Percentiles rank a stretch among this genome's conserved stretches.
Conservation (phyloP, 2,797 vertebrate species). For the Acipenser ruthenus region DNA sequence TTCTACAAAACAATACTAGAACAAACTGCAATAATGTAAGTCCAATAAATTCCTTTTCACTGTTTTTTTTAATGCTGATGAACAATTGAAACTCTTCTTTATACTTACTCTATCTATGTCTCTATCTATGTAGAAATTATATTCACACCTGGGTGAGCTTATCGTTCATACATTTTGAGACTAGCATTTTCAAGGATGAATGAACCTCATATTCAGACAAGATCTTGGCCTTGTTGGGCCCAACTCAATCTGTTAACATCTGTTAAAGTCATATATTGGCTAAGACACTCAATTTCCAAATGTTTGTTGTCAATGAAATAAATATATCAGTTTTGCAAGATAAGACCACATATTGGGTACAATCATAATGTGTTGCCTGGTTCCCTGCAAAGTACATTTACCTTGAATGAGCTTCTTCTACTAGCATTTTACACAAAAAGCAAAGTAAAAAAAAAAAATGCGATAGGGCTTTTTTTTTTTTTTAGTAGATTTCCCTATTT, state of each 20-base stretch:
- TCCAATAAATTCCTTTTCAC: neutral
- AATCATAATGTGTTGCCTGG: conserved; percentile 31
- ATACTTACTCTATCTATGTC: conserved; percentile 30
- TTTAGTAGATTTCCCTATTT: conserved; percentile 64
- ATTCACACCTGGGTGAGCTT: conserved; percentile 20
- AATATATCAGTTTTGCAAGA: conserved; percentile 35
- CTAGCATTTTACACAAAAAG: conserved; percentile 23
- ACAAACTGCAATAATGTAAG: neutral
- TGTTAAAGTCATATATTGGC: conserved; percentile 33
- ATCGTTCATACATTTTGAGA: conserved; percentile 36
- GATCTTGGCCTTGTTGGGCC: conserved; percentile 32
- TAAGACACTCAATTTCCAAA: conserved; percentile 26
- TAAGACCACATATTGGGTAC: conserved; percentile 35
- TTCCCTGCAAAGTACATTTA: conserved; percentile 21
- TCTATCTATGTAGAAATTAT: conserved; percentile 36
- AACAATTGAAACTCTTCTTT: no score
- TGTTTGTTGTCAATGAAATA: conserved; percentile 29
- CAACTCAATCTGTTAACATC: conserved; percentile 33
- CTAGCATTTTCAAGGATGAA: conserved; percentile 33
- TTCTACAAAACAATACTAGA: neutral
- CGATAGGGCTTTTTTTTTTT: conserved; percentile 25
- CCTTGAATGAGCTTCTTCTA: conserved; percentile 31
- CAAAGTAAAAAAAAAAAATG: neutral
- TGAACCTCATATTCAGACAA: conserved; percentile 35
- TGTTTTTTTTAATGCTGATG: neutral